Evolutionary conservation across 2,113 vertebrate species (phyloP), one percentile per base, ranked within the genome.

Genomic region (Hippopotamus amphibius): DNA sequence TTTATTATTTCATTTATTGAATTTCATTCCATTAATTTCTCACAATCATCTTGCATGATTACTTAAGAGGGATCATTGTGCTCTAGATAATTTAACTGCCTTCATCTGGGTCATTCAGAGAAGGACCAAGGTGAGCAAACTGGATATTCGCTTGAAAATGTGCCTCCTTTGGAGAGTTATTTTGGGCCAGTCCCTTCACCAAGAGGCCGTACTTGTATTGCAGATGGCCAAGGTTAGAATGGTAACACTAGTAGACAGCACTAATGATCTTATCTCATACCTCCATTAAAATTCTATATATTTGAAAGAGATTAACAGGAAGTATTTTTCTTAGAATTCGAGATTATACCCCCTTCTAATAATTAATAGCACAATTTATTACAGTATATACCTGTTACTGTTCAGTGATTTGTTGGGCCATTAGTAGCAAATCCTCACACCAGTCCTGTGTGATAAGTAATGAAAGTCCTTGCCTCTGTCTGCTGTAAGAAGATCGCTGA

Each of bases 211-310:
- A 7, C 13, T 59, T 86, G 65, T 66, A 68, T 81, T 85, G 26
- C 13, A 76, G 33, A 71, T 69, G 50, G 43, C 48, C 76, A 30
- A 55, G 63, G 59, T 88, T 96, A 88, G 17, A 24, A 82, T 65
- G 59, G 48, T 79, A 95, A 19, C 63, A 55, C 12, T 90, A 55
- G 19, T 21, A 76, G 33, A 82, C 30, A 72, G 43, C 55, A 26
- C 7, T 93, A 43, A 48, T 71, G 61, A 6, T 95, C 96, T 90
- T 87, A 94, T n/a, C 24, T 88, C 41, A n/a, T 72, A 59, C 10
- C 15, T 93, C 79, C 90, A 9, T 94, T 91, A 88, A 96, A 46
- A 74, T 61, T 97, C 21, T 88, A 2, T 37, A 48, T 95, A 81
- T 93, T 94, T 94, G 59, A 85, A 95, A 88, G 6, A 59, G 48